Evolutionary conservation across 2,888 invertebrate genomes (phyloP).

Genomic region (Drosophila quinaria): DNA sequence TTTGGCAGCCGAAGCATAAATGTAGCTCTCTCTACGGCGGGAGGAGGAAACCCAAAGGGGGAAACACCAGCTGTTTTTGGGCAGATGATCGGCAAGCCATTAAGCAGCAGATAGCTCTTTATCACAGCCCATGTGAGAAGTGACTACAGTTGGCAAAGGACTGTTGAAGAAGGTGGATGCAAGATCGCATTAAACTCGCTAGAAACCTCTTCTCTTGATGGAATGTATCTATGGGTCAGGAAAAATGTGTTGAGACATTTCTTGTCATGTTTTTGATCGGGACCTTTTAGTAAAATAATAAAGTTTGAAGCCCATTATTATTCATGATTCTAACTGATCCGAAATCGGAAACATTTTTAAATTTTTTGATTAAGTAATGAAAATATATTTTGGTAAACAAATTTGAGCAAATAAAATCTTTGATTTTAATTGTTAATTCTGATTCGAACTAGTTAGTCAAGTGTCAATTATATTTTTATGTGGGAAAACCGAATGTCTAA

Average conservation of each 20-base stretch:
- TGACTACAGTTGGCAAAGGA: not conserved
- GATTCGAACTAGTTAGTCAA: no score
- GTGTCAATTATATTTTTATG: no score
- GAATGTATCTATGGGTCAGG: not conserved
- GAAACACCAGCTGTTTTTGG: constrained; percentile 12
- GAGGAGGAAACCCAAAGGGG: not conserved
- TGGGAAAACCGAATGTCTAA: no score
- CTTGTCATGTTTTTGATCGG: no score
- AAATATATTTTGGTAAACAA: no score
- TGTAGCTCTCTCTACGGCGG: constrained; percentile 1
- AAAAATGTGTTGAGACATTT: not conserved
- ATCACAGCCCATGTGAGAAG: constrained; percentile 8
- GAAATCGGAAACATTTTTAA: no score
- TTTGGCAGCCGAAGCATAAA: constrained; percentile 59
- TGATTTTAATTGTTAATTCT: no score
- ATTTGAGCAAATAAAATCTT: no score
- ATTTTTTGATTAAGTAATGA: no score
- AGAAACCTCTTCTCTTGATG: not conserved
- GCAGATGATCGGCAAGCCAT: constrained; percentile 37
- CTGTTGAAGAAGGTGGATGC: not conserved
- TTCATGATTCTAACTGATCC: not conserved
- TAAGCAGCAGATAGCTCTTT: constrained; percentile 20
- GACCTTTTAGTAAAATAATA: not conserved
- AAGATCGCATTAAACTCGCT: not conserved
- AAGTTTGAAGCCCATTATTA: not conserved